These are phyloP conservation scores for Alexandromys fortis DNA, from an alignment of 2,113 vertebrate species.

Conservation along the genomic window DNA sequence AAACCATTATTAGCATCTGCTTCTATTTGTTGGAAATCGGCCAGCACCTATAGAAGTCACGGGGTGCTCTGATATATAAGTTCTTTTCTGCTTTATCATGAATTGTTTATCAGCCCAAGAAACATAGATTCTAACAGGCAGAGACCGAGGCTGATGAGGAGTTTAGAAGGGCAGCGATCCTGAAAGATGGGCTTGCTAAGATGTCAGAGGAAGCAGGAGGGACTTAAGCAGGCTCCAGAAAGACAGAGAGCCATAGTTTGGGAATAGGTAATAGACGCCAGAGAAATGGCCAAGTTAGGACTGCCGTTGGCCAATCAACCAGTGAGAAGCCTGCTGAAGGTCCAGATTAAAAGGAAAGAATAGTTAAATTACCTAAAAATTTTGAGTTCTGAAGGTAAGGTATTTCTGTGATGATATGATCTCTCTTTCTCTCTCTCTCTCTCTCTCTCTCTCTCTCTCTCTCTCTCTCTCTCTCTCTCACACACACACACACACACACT, in stretches of 20 bases:
- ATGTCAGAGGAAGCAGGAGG: neutral
- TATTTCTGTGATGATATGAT: neutral
- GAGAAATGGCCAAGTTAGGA: neutral
- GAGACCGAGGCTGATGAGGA: neutral
- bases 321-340: neutral
- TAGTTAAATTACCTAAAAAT: neutral
- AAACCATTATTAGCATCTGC: neutral
- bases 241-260: neutral
- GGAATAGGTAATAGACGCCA: neutral
- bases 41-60: neutral
- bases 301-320: neutral
- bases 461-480: too few species aligned
- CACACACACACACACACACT: neutral
- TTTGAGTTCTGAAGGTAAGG: neutral
- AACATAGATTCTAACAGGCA: neutral
- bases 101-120: neutral
- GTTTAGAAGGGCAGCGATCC: neutral
- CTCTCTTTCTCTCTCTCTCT: neutral
- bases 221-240: neutral
- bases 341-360: neutral
- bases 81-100: neutral
- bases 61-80: neutral
- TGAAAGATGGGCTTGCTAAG: neutral
- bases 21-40: neutral
- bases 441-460: too few species aligned